Evolutionary conservation across 2,888 invertebrate genomes (phyloP).

Genomic region (Drosophila bunnanda): DNA sequence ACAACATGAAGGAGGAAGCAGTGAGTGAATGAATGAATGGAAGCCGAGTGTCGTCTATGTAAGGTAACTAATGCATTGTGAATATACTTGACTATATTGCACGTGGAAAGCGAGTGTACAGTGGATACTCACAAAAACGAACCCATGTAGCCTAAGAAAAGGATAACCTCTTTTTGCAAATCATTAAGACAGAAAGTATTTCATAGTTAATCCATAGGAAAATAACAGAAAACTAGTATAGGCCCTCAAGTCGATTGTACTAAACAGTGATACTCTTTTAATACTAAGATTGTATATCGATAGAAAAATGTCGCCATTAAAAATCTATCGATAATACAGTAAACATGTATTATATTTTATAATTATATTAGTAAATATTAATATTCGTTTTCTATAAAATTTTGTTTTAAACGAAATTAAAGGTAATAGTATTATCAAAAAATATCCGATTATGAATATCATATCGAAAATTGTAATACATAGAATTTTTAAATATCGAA

Average conservation of each 20-base stretch:
- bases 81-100: conserved; percentile 6
- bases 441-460: too few relatives aligned
- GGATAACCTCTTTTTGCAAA: neutral
- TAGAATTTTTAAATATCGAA: too few relatives aligned
- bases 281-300: neutral
- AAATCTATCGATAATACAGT: too few relatives aligned
- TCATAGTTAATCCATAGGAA: neutral
- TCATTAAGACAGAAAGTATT: neutral
- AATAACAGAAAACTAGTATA: neutral
- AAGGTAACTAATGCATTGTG: conserved; percentile 21
- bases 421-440: too few relatives aligned
- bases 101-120: conserved; percentile 14
- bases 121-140: neutral
- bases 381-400: too few relatives aligned
- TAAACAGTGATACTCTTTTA: neutral
- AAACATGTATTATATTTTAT: too few relatives aligned
- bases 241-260: too few relatives aligned
- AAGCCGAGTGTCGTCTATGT: conserved; percentile 20
- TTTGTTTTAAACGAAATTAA: too few relatives aligned
- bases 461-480: too few relatives aligned
- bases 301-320: neutral
- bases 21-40: neutral
- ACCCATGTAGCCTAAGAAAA: too few relatives aligned
- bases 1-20: too few relatives aligned
- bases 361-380: too few relatives aligned